Conservation (phyloP, 2,888 invertebrate species). For the Nycteola revayana region DNA sequence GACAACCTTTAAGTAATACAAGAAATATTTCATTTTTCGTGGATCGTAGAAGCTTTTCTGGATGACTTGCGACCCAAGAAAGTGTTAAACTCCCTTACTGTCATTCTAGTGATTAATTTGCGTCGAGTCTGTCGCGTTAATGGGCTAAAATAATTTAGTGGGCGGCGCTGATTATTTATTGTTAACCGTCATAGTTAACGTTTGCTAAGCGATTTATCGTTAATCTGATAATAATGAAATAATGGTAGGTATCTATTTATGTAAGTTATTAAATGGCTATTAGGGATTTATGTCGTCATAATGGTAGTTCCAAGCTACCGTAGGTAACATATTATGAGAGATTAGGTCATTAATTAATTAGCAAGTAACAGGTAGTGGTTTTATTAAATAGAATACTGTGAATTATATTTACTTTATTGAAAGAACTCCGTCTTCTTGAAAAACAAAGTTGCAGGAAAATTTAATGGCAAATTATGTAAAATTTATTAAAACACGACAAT, state of each 20-base stretch:
- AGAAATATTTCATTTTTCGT: too few species aligned
- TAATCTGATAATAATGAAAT: slow-evolving; percentile 36
- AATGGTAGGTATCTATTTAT: slow-evolving; percentile 10
- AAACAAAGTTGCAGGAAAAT: too few species aligned
- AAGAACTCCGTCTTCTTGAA: too few species aligned
- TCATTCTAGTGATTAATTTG: slow-evolving; percentile 77
- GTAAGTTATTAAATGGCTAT: slow-evolving; percentile 11
- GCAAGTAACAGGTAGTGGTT: too few species aligned
- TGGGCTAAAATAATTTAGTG: slow-evolving; percentile 79
- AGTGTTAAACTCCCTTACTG: slow-evolving; percentile 75
- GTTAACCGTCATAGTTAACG: slow-evolving; percentile 46
- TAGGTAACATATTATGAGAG: too few species aligned
- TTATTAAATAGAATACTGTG: too few species aligned
- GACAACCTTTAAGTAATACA: too few species aligned
- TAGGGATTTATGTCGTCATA: slow-evolving; percentile 6
- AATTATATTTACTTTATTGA: too few species aligned
- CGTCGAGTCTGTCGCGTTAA: slow-evolving; percentile 71
- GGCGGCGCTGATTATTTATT: slow-evolving; percentile 71
- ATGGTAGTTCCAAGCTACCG: too few species aligned
- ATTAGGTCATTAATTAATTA: too few species aligned
- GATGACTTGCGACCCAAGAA: slow-evolving; percentile 46
- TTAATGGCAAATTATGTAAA: too few species aligned
- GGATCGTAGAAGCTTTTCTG: slow-evolving; percentile 27
- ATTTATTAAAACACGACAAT: too few species aligned
- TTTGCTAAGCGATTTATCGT: slow-evolving; percentile 56